Evolutionary conservation across 2,888 invertebrate species (phyloP), one percentile per base, ranked within the genome.

Genomic region (Mactromeris polynyma): DNA sequence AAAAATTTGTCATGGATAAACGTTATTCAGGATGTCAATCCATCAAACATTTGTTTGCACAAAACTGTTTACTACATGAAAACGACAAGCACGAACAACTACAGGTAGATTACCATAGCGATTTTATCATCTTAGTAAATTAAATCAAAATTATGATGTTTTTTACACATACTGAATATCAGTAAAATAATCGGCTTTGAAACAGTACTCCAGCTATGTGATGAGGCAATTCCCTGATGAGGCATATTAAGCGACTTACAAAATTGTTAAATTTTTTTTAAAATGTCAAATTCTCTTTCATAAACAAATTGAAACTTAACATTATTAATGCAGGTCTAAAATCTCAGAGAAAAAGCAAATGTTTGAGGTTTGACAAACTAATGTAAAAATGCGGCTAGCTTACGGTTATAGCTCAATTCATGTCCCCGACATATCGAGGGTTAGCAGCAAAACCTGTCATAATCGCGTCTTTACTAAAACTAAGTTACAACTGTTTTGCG

Each of bases 1-100:
- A 36, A 73, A 33, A 78, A 36, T 54, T 85, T 88, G 88, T 88
- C 84, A 81, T 80, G 84, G 81, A 81, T 85, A 42, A 40, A 40
- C n/a, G 26, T n/a, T 3, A 26, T 26, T 26, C 26, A 0, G 58
- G 9, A 26, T 26, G 26, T 64, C 58, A 64, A 64, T 6, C 26
- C 9, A 26, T 64, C 58, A 64, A 26, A 64, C 58, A 64, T 64
- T 26, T 64, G 26, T 64, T n/a, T n/a, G 58, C 58, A 11, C 58
- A 0, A 46, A 46, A 46, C 11, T 7, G 46, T 46, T 46, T 46
- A 14, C 46, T 17, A 2, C 11, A 46, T 46, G 2, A 46, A 46
- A 46, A 46, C 46, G 17, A 46, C 46, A 3, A 4, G n/a, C n/a
- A n/a, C n/a, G n/a, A n/a, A n/a, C n/a, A n/a, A n/a, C n/a, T n/a